phyloP scores from a whole-genome alignment of 2,113 vertebrate species.

The Platichthys stellatus region DNA sequence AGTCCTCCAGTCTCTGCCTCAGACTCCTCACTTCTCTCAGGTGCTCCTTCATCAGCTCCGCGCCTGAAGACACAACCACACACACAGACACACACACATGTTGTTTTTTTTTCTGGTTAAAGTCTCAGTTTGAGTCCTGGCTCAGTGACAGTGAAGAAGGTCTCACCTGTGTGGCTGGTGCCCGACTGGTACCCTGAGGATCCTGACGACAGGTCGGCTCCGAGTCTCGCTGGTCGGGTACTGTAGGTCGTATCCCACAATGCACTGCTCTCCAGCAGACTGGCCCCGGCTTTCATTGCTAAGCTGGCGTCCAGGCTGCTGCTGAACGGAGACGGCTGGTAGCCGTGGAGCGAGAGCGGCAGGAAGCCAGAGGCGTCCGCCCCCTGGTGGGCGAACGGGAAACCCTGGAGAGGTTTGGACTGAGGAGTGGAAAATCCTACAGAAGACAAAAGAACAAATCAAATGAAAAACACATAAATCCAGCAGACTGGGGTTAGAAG shows the following conservation, averaged over 20 bases:
- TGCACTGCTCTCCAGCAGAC: slow-evolving; percentile 66
- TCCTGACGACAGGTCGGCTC: slow-evolving; percentile 76
- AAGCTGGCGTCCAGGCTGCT: slow-evolving; percentile 47
- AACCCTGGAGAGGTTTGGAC: slow-evolving; percentile 70
- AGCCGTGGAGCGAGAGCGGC: slow-evolving; percentile 54
- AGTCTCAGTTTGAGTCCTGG: too few relatives aligned
- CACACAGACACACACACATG: too few relatives aligned
- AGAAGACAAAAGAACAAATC: background rate
- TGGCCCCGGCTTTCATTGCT: slow-evolving; percentile 44
- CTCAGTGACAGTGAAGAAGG: too few relatives aligned
- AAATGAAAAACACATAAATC: background rate
- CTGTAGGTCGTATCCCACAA: slow-evolving; percentile 74
- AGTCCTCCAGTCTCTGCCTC: slow-evolving; percentile 89
- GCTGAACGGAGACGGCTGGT: slow-evolving; percentile 55
- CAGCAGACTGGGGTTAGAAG: background rate
- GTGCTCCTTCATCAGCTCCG: slow-evolving; percentile 90
- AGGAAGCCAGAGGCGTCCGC: slow-evolving; percentile 54
- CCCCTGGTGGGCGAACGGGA: slow-evolving; percentile 66
- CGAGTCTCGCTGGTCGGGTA: slow-evolving; percentile 61
- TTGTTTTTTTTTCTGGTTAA: too few relatives aligned
- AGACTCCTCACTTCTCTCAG: slow-evolving; percentile 88
- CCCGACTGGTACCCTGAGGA: slow-evolving; percentile 80
- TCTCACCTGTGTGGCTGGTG: slow-evolving; percentile 84
- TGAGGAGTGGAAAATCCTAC: slow-evolving; percentile 69
- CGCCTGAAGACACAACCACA: slow-evolving; percentile 65